These are phyloP conservation scores for Chinchilla lanigera DNA, from an alignment of 2,113 vertebrate genomes.

Conservation along the genomic window DNA sequence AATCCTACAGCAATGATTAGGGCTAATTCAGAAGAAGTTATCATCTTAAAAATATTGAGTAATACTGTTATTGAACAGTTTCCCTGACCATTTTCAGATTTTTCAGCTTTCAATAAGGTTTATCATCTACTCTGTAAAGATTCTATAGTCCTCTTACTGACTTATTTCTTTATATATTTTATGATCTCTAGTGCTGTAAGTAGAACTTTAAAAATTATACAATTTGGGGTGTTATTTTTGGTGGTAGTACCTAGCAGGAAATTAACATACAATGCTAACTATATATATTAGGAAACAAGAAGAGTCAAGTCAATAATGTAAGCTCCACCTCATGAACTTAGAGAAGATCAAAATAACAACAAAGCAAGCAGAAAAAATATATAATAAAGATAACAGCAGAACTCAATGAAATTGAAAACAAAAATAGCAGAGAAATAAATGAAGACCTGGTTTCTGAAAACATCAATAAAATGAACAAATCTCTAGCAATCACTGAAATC, in stretches of 20 bases:
- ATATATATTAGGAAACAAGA: background rate
- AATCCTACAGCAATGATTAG: background rate
- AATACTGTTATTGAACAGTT: background rate
- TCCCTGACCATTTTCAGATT: background rate
- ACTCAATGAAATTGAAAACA: background rate
- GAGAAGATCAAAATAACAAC: background rate
- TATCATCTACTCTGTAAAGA: background rate
- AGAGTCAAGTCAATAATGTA: background rate
- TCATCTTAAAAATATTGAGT: background rate
- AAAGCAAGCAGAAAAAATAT: background rate
- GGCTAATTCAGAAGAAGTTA: background rate
- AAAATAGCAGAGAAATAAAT: background rate
- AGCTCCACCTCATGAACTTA: background rate
- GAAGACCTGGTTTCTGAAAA: background rate
- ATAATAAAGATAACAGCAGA: background rate
- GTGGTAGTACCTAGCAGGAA: background rate
- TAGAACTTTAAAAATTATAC: background rate
- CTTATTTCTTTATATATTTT: background rate
- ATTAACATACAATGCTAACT: background rate
- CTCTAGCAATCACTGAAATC: background rate
- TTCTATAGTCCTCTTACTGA: background rate
- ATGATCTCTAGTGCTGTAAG: background rate
- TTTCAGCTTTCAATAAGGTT: slow-evolving; percentile 30
- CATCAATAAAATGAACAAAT: background rate
- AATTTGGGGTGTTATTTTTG: background rate